These are phyloP conservation scores for Panulirus ornatus DNA, from an alignment of 1,140 invertebrate genomes.

Conservation along the genomic window DNA sequence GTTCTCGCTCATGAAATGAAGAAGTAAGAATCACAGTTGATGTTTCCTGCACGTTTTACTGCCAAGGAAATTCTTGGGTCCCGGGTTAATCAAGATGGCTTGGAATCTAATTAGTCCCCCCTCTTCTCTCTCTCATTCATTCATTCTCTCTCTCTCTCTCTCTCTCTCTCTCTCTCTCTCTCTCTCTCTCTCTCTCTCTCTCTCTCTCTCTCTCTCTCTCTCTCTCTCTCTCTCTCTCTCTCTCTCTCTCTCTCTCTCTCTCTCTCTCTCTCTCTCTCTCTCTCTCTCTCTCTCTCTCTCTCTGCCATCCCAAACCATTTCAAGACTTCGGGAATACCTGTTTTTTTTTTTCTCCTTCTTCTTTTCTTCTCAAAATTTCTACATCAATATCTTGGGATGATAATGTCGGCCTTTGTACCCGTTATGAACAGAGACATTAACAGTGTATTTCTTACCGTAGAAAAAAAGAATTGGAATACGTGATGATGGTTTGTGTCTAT, in stretches of 20 bases:
- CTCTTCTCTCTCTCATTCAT: too few relatives aligned
- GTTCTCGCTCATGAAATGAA: not conserved
- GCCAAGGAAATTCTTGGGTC: not conserved
- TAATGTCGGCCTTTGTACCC: not conserved
- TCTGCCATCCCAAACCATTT: not conserved
- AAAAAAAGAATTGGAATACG: not conserved
- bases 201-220: not conserved
- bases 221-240: not conserved
- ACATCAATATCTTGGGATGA: not conserved
- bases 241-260: not conserved
- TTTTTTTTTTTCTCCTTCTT: not conserved
- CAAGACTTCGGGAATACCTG: not conserved
- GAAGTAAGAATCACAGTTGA: not conserved
- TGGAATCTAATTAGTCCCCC: not conserved
- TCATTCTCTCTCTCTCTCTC: not conserved
- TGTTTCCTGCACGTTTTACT: not conserved
- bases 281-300: slow-evolving; percentile 1
- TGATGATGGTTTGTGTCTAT: not conserved
- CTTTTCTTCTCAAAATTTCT: not conserved
- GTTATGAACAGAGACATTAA: not conserved
- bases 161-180: not conserved
- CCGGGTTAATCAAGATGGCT: not conserved
- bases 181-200: not conserved
- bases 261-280: not conserved
- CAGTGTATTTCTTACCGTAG: not conserved